Evolutionary conservation across 2,797 vertebrate genomes (phyloP), one percentile per base, ranked within the genome.

Genomic region (Sebastes hubbsi): DNA sequence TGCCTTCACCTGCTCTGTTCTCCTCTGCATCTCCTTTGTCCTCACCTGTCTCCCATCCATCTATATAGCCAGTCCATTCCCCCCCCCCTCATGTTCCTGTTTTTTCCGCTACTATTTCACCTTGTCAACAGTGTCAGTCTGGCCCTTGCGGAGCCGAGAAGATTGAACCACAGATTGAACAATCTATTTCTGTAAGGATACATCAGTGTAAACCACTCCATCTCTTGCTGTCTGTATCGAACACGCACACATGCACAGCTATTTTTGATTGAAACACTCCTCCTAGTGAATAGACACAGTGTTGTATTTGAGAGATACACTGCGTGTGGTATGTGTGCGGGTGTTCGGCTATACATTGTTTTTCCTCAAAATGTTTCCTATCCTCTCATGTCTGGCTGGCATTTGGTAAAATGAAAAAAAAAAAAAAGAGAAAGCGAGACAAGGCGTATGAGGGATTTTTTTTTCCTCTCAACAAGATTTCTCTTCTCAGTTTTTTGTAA

Each of bases 131-230:
- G 79, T 89, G 87, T 90, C 90, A 88, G 89, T 82, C 58, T 8
- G 81, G 90, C 85, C 79, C 85, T 86, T 72, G 83, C 76, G 82
- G 87, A 89, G 91, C 81, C 25, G 72, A 88, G 83, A 88, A 92
- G 89, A 94, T 94, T 94, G 92, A 91, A 90, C 89, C 85, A 68
- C 87, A 92, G 91, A 94, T 92, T 94, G 94, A 92, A 94, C 94
- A 94, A 93, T 92, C 89, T 94, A 94, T 94, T 94, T 93, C 89
- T 92, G 92, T 92, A 87, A 91, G 82, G 91, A 94, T 91, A 93
- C 87, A 93, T 93, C 93, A 93, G 92, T 92, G 94, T 93, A 91
- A 89, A 91, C 82, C 93, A 91, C 91, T 93, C 90, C 88, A 89
- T 92, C 87, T 85, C 82, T 75, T 8, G 75, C 82, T 66, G 87